phyloP scores from a whole-genome alignment of 2,113 vertebrate species.

The Oceanites oceanicus region DNA sequence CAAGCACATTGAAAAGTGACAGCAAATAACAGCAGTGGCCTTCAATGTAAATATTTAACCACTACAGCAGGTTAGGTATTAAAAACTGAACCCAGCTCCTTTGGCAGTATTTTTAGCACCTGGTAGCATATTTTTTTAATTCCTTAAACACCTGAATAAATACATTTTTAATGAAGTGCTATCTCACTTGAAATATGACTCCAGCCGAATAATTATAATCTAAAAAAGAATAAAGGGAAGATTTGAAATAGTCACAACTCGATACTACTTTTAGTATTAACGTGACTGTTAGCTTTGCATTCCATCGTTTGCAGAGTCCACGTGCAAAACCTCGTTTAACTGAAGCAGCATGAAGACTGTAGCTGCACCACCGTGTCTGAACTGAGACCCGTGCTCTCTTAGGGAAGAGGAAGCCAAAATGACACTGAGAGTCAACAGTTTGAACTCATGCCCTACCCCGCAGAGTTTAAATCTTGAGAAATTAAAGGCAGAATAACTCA shows the following conservation, averaged over 20 bases:
- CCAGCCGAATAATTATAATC: background rate
- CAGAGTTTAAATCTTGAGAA: background rate
- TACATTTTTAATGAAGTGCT: background rate
- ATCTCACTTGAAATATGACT: background rate
- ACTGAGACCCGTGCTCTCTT: background rate
- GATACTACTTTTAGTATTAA: background rate
- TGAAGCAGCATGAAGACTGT: background rate
- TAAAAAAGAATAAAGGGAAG: background rate
- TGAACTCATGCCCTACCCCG: background rate
- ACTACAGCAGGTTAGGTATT: background rate
- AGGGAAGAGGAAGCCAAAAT: background rate
- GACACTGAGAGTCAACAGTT: background rate
- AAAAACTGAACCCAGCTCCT: background rate
- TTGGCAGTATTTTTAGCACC: background rate
- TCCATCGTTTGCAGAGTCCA: background rate
- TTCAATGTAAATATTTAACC: constrained; percentile 37
- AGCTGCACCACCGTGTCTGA: background rate
- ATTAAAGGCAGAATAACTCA: background rate
- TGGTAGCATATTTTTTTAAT: background rate
- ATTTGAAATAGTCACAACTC: background rate
- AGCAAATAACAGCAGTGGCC: constrained; percentile 13
- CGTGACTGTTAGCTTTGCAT: background rate
- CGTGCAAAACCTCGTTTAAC: background rate
- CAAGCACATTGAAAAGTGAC: background rate
- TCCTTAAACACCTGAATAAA: constrained; percentile 33